These are phyloP conservation scores for Leptopilina boulardi DNA, from an alignment of 1,140 invertebrate genomes.

Conservation along the genomic window DNA sequence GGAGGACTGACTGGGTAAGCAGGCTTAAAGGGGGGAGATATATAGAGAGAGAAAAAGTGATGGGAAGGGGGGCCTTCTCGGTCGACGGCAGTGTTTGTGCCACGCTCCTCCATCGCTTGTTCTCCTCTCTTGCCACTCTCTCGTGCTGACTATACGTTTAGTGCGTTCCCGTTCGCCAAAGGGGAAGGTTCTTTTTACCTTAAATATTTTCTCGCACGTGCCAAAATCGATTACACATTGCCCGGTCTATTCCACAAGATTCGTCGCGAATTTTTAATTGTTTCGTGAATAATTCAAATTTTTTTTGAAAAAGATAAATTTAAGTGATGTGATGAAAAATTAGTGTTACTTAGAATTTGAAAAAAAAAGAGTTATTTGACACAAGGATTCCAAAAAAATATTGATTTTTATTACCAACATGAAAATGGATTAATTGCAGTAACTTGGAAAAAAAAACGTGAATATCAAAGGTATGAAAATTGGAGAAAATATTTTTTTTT, in stretches of 20 bases:
- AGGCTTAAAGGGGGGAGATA: conserved; percentile 31
- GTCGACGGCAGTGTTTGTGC: conserved; percentile 15
- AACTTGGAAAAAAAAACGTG: background rate
- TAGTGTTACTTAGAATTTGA: background rate
- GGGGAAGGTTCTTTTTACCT: conserved; percentile 41
- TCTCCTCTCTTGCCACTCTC: conserved; percentile 42
- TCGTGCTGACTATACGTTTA: conserved; percentile 49
- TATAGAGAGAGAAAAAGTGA: background rate
- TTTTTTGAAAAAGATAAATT: no score
- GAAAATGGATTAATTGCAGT: conserved; percentile 38
- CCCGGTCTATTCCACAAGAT: conserved; percentile 6
- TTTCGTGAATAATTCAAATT: conserved; percentile 8
- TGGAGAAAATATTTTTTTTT: background rate
- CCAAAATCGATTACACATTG: conserved; percentile 8
- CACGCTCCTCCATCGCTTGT: conserved; percentile 39
- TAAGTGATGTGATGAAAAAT: background rate
- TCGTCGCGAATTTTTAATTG: conserved; percentile 43
- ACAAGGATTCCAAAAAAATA: background rate
- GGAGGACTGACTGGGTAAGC: conserved; percentile 31
- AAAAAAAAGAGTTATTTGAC: background rate
- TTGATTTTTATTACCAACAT: background rate
- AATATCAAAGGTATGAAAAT: conserved; percentile 24
- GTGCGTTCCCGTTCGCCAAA: conserved; percentile 55
- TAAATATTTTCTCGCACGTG: conserved; percentile 34
- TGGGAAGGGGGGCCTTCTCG: background rate